Conservation (phyloP, 2,797 vertebrate genomes). For the Leptodactylus fallax region DNA sequence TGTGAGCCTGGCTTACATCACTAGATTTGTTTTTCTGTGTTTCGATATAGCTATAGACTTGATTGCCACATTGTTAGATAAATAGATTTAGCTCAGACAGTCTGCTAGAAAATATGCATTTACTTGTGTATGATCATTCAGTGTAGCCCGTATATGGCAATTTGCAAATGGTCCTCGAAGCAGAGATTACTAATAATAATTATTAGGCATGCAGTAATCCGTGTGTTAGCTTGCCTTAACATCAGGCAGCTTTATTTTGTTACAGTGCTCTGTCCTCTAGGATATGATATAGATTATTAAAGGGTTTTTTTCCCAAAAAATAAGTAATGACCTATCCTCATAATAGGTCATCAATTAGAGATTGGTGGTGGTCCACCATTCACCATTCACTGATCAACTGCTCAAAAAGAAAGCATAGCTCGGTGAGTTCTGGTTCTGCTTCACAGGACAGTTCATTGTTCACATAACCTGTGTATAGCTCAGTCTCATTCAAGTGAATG, state of each 20-base stretch:
- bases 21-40: constrained; percentile 23
- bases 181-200: neutral
- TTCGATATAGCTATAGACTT: constrained; percentile 30
- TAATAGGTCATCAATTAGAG: too few relatives aligned
- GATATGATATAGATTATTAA: neutral
- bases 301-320: neutral
- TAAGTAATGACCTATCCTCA: too few relatives aligned
- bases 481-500: too few relatives aligned
- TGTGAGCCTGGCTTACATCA: constrained; percentile 46
- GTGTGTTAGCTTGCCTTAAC: neutral
- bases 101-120: constrained; percentile 27
- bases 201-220: neutral
- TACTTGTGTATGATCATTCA: constrained; percentile 19
- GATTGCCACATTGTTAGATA: constrained; percentile 28
- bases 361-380: too few relatives aligned
- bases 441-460: too few relatives aligned
- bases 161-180: neutral
- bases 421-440: too few relatives aligned
- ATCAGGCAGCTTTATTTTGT: neutral
- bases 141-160: constrained; percentile 3
- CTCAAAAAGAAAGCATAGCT: too few relatives aligned
- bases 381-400: too few relatives aligned
- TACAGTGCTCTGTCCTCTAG: neutral
- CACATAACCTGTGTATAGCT: too few relatives aligned
- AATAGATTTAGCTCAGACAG: constrained; percentile 38